Evolutionary conservation across 2,797 vertebrate genomes (phyloP).

Genomic region (Myotis findleyi): DNA sequence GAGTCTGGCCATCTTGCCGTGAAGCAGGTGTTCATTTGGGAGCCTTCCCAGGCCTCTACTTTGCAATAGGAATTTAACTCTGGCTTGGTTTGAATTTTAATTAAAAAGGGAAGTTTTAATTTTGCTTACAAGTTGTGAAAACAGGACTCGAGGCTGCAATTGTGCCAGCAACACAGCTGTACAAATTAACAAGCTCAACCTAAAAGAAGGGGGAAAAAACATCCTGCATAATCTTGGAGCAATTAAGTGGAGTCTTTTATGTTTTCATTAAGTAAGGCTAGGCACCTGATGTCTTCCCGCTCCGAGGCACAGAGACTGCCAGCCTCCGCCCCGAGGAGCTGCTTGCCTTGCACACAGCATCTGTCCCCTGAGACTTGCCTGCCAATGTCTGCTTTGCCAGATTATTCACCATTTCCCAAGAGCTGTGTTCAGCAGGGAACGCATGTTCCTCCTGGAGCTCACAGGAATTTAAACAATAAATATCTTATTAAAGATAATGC

Average conservation of each 20-base stretch:
- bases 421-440: conserved; percentile 25
- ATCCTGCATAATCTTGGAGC: conserved; percentile 71
- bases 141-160: conserved; percentile 79
- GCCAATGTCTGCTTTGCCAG: conserved; percentile 26
- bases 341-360: conserved; percentile 28
- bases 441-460: conserved; percentile 6
- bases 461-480: conserved; percentile 64
- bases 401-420: conserved; percentile 58
- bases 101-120: conserved; percentile 83
- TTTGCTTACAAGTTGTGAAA: conserved; percentile 83
- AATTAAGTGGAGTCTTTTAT: conserved; percentile 79
- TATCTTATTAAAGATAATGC: conserved; percentile 68
- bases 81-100: conserved; percentile 80
- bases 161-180: conserved; percentile 81
- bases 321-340: not conserved
- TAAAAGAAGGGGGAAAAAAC: conserved; percentile 65
- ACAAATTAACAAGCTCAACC: conserved; percentile 82
- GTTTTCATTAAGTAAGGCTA: conserved; percentile 79
- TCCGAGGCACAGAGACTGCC: not conserved
- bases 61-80: conserved; percentile 66
- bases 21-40: conserved; percentile 71
- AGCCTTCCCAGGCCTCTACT: conserved; percentile 50
- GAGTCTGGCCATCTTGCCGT: not conserved
- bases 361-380: conserved; percentile 61
- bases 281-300: conserved; percentile 73